These are phyloP conservation scores for Ormyrus nitidulus DNA, from an alignment of 2,888 invertebrate genomes.

Conservation along the genomic window DNA sequence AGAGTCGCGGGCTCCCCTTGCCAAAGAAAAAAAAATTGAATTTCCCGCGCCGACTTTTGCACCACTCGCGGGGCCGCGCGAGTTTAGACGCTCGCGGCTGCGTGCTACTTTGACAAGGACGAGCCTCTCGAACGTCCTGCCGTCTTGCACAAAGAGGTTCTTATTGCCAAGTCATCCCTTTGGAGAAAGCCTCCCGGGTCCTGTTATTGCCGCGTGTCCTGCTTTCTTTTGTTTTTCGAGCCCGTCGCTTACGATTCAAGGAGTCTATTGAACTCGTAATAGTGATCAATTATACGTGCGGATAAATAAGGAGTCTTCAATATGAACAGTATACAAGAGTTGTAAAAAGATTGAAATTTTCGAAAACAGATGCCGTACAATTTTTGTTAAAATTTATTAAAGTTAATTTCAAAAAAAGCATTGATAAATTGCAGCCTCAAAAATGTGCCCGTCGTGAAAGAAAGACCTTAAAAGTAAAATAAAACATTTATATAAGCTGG, in stretches of 20 bases:
- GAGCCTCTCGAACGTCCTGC: background rate
- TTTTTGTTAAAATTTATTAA: too few relatives aligned
- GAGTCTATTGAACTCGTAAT: slow-evolving; percentile 5
- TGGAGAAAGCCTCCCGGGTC: background rate
- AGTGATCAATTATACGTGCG: background rate
- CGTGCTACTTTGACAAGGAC: slow-evolving; percentile 5
- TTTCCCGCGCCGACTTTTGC: slow-evolving; percentile 6
- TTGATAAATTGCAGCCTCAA: background rate
- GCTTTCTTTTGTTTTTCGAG: background rate
- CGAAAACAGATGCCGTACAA: background rate
- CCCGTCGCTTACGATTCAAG: background rate
- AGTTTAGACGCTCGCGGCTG: background rate
- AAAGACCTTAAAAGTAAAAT: background rate
- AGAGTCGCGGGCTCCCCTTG: background rate
- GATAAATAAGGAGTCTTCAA: background rate
- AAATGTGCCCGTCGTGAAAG: background rate
- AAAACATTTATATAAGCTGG: slow-evolving; percentile 16
- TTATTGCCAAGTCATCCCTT: slow-evolving; percentile 9
- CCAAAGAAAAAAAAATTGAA: slow-evolving; percentile 45
- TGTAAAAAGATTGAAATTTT: slow-evolving; percentile 2
- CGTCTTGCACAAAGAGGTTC: slow-evolving; percentile 5
- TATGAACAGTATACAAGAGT: background rate
- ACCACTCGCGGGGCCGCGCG: too few relatives aligned
- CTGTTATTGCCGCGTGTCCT: background rate
- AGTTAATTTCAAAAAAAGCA: too few relatives aligned